Evolutionary conservation across 1,140 invertebrate genomes (phyloP), one percentile per base, ranked within the genome.

Genomic region (Papilio helenus): DNA sequence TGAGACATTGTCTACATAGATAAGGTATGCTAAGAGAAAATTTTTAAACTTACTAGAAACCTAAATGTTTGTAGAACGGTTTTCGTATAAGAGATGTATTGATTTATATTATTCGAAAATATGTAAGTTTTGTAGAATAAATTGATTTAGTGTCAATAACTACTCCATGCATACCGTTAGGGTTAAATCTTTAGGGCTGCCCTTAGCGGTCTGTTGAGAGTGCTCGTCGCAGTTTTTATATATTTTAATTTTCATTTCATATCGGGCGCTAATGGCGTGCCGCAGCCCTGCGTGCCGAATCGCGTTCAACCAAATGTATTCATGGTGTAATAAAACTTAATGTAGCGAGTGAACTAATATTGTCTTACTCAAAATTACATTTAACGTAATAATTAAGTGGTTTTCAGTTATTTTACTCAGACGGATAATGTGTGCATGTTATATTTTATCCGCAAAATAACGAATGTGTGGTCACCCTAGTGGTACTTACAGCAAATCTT

Each of bases 241-340:
- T 93, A 94, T 94, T 93, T 94, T 94, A 94, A 94, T 94, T 94
- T 94, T 94, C 93, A 94, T 93, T 93, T 94, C 92, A 94, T 94
- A 93, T 93, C 89, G 89, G 87, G 91, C 85, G 91, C 87, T 94
- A 93, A 94, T 94, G 91, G 92, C 87, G 85, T 87, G 88, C 88
- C 87, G 84, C 93, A 93, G 89, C 92, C 91, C 92, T 92, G 91
- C 93, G 91, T 92, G 86, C 88, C 93, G 89, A 94, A 94, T 94
- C 90, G 90, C 82, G 79, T 84, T 87, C 85, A 87, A 85, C 84
- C 83, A 85, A 92, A 94, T 93, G 88, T 93, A 93, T 94, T 93
- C 93, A 94, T 93, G 81, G 80, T 84, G 87, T 89, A 90, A 93
- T 94, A 93, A 94, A 94, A 92, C 87, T 90, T 90, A 94, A 94